Conservation (phyloP, 2,113 vertebrate genomes). For the Bujurquina vittata region DNA sequence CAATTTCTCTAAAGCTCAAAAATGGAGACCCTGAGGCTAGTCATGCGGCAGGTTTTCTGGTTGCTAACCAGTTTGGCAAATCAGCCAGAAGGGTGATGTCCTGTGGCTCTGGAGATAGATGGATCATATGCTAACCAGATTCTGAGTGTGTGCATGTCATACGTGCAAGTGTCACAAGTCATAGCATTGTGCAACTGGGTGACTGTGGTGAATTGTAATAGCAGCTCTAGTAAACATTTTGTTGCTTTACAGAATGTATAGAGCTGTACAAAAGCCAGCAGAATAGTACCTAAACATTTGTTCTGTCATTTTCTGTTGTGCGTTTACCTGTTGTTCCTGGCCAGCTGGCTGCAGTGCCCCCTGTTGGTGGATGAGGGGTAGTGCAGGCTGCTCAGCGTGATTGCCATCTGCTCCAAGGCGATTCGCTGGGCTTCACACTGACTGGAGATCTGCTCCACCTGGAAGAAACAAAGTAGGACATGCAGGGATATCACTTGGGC, state of each 20-base stretch:
- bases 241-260: background rate
- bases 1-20: background rate
- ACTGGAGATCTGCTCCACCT: slow-evolving; percentile 86
- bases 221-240: background rate
- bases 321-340: slow-evolving; percentile 85
- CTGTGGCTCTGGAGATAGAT: background rate
- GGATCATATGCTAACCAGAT: background rate
- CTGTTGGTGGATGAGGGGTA: slow-evolving; percentile 83
- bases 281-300: background rate
- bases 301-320: background rate
- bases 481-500: background rate
- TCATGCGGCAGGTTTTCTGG: background rate
- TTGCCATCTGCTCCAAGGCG: slow-evolving; percentile 92
- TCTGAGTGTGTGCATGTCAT: background rate
- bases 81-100: background rate
- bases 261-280: background rate
- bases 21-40: background rate
- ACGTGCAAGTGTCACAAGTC: too few species aligned
- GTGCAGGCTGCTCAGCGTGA: slow-evolving; percentile 88
- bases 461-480: slow-evolving; percentile 18
- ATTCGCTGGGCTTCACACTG: slow-evolving; percentile 88
- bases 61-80: background rate
- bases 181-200: background rate
- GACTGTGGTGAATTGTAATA: background rate
- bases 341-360: slow-evolving; percentile 85